phyloP scores from a whole-genome alignment of 2,888 invertebrate species.

The Cantharis rufa region DNA sequence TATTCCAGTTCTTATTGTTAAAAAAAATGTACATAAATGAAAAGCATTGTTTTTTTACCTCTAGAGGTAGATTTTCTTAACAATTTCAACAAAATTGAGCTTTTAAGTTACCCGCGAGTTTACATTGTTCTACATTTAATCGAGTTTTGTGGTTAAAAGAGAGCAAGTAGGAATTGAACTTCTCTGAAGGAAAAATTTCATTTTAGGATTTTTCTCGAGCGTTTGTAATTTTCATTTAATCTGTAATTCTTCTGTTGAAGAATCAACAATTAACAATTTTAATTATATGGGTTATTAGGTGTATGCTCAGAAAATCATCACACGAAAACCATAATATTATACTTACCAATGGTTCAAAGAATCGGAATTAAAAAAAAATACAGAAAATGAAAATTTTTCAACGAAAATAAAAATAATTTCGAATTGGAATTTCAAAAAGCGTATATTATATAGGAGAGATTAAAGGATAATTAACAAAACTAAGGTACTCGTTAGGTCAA shows the following conservation, averaged over 20 bases:
- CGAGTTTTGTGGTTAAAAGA: not conserved
- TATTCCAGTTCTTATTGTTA: not conserved
- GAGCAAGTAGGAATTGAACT: not conserved
- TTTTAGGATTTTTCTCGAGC: not conserved
- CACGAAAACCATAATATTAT: too few relatives aligned
- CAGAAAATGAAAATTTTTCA: too few relatives aligned
- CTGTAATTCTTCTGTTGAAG: not conserved
- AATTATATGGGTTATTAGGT: not conserved
- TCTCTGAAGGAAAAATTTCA: not conserved
- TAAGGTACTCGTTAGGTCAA: too few relatives aligned
- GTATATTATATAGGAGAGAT: too few relatives aligned
- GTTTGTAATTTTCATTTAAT: not conserved
- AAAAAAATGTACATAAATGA: not conserved
- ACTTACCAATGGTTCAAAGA: too few relatives aligned
- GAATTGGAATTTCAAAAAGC: too few relatives aligned
- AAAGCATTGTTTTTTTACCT: not conserved
- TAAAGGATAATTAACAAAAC: too few relatives aligned
- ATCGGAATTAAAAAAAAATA: too few relatives aligned
- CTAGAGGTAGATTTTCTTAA: not conserved
- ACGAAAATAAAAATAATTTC: too few relatives aligned
- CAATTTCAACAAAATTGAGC: not conserved
- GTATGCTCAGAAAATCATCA: too few relatives aligned
- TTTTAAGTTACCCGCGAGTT: not conserved
- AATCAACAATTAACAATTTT: not conserved
- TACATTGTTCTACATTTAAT: not conserved